phyloP scores from a whole-genome alignment of 2,888 invertebrate species.

The Catocala fraxini region DNA sequence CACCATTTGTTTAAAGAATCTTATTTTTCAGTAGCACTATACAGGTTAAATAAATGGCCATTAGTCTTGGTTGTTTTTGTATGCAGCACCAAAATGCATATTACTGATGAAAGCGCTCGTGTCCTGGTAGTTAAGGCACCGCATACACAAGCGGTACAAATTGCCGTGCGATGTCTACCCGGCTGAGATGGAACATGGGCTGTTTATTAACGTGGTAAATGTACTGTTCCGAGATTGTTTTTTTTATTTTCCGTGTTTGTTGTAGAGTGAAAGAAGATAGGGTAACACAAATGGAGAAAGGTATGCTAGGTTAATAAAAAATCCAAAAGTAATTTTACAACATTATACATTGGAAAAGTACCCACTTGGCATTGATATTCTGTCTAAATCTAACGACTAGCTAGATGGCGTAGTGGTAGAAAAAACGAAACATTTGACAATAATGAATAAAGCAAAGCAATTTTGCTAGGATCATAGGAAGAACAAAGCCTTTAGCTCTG shows the following conservation, averaged over 20 bases:
- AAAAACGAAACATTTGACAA: too few relatives aligned
- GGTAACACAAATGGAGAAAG: too few relatives aligned
- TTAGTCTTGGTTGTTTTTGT: slow-evolving; percentile 39
- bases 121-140: slow-evolving; percentile 37
- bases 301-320: too few relatives aligned
- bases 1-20: slow-evolving; percentile 1
- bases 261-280: too few relatives aligned
- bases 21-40: slow-evolving; percentile 2
- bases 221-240: slow-evolving; percentile 23
- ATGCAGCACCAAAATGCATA: slow-evolving; percentile 48
- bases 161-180: slow-evolving; percentile 28
- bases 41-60: slow-evolving; percentile 28
- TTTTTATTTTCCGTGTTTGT: neutral
- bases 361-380: too few relatives aligned
- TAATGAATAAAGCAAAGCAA: too few relatives aligned
- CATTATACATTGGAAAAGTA: too few relatives aligned
- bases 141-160: slow-evolving; percentile 34
- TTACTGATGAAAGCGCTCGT: slow-evolving; percentile 48
- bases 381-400: too few relatives aligned
- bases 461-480: too few relatives aligned
- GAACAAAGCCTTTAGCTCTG: too few relatives aligned
- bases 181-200: slow-evolving; percentile 28
- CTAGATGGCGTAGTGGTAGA: too few relatives aligned
- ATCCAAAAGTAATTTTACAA: too few relatives aligned
- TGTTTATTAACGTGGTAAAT: slow-evolving; percentile 49